A percentile compares a stretch with the other conserved stretches of the same genome.
Conservation (phyloP, 1,140 invertebrate species). For the Eueides isabella region DNA sequence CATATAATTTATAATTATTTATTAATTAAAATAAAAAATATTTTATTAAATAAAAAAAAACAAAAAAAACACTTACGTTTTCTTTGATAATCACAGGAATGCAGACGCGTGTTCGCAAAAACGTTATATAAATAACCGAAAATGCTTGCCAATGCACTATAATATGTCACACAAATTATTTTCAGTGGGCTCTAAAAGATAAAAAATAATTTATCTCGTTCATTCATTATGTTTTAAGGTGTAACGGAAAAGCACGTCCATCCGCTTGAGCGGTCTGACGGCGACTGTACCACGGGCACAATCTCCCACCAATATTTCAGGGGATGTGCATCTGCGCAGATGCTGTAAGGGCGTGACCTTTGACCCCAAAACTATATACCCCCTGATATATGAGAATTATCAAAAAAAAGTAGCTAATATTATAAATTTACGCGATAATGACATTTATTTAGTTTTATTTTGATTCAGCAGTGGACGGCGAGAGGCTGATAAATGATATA, state of each 20-base stretch:
- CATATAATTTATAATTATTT: background rate
- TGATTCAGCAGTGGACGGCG: too few relatives aligned
- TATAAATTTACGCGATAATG: too few relatives aligned
- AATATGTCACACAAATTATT: slow-evolving; percentile 39
- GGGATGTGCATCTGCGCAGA: slow-evolving; percentile 24
- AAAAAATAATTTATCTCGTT: background rate
- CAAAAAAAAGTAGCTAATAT: too few relatives aligned
- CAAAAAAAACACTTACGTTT: slow-evolving; percentile 1
- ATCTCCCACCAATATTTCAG: slow-evolving; percentile 2
- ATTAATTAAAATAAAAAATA: too few relatives aligned
- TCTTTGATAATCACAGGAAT: slow-evolving; percentile 16
- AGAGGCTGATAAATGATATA: too few relatives aligned
- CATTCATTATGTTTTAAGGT: background rate
- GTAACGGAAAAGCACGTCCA: slow-evolving; percentile 7
- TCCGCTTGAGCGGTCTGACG: background rate
- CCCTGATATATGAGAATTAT: background rate
- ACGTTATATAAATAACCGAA: slow-evolving; percentile 43
- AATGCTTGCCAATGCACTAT: slow-evolving; percentile 43
- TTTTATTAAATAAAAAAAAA: background rate
- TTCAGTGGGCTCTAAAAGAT: slow-evolving; percentile 6
- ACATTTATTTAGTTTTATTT: too few relatives aligned
- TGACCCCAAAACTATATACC: slow-evolving; percentile 6
- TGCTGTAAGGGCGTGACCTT: slow-evolving; percentile 20
- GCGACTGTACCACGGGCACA: slow-evolving; percentile 17
- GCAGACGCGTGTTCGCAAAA: slow-evolving; percentile 14